A percentile compares a stretch with the other conserved stretches of the same genome.
phyloP scores from a whole-genome alignment of 1,140 invertebrate species.

The Caenorhabditis remanei region DNA sequence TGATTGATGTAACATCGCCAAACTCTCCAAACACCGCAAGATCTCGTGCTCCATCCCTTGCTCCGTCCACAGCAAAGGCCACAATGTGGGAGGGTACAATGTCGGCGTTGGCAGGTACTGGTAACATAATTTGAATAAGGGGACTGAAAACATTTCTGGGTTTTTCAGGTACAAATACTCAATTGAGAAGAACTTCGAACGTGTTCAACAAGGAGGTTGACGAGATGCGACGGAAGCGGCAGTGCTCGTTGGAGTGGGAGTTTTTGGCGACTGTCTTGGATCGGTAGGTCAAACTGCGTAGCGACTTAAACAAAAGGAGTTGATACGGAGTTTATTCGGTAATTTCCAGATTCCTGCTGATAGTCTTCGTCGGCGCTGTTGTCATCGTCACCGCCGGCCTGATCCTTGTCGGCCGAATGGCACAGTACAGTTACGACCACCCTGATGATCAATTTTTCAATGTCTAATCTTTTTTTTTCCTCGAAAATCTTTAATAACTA shows the following conservation, averaged over 20 bases:
- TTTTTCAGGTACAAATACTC: slow-evolving; percentile 40
- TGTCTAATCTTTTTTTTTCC: not conserved
- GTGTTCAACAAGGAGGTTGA: slow-evolving; percentile 62
- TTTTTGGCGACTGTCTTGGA: slow-evolving; percentile 76
- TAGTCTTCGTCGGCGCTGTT: slow-evolving; percentile 71
- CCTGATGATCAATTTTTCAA: slow-evolving; percentile 58
- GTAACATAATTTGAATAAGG: not conserved
- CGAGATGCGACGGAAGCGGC: slow-evolving; percentile 67
- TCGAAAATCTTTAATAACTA: slow-evolving; percentile 25
- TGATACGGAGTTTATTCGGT: no score
- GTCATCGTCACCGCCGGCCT: slow-evolving; percentile 75
- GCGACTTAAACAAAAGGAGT: no score
- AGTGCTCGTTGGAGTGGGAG: slow-evolving; percentile 77
- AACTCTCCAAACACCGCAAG: slow-evolving; percentile 63
- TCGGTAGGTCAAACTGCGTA: slow-evolving; percentile 48
- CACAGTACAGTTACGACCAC: slow-evolving; percentile 73
- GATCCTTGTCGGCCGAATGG: slow-evolving; percentile 73
- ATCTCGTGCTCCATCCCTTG: slow-evolving; percentile 61
- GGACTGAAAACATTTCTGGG: not conserved
- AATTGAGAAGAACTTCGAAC: slow-evolving; percentile 48
- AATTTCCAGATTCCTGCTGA: slow-evolving; percentile 69
- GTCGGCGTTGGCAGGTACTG: slow-evolving; percentile 62
- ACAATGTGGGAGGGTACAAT: slow-evolving; percentile 71
- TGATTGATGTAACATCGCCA: slow-evolving; percentile 72
- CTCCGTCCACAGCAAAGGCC: slow-evolving; percentile 55